A percentile compares a stretch with the other conserved stretches of the same genome.
Conservation (phyloP, 2,113 vertebrate species). For the Lonchura striata region DNA sequence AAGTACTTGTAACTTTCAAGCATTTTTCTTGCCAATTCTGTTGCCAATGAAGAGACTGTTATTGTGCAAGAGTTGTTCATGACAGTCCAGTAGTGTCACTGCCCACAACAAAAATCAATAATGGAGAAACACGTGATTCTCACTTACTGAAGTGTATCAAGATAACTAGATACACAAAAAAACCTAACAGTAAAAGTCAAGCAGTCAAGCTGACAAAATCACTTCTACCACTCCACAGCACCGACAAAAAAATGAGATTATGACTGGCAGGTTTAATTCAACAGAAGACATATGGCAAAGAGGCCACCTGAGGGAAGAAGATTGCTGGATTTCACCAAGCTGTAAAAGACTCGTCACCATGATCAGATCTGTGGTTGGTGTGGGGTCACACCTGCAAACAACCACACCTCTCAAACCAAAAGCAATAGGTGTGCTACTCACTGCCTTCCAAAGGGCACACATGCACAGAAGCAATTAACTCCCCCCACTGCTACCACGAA, state of each 20-base stretch:
- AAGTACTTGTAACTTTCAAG: neutral
- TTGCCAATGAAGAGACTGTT: neutral
- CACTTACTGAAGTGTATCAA: neutral
- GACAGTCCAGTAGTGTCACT: neutral
- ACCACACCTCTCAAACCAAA: neutral
- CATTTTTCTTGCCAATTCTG: neutral
- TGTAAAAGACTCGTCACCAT: accelerated
- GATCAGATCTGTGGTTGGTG: neutral
- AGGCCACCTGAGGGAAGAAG: neutral
- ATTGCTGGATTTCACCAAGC: neutral
- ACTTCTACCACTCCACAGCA: neutral
- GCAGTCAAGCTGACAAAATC: neutral
- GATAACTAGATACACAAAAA: neutral
- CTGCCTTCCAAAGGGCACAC: neutral
- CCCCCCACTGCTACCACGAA: neutral
- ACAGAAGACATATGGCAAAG: neutral
- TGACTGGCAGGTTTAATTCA: neutral
- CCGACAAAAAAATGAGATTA: neutral
- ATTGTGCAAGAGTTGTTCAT: neutral
- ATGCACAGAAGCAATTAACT: neutral
- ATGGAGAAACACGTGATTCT: neutral
- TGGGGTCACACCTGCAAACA: neutral
- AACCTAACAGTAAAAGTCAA: neutral
- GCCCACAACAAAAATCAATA: accelerated
- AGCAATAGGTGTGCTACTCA: neutral